Evolutionary conservation across 1,140 invertebrate species (phyloP), one percentile per base, ranked within the genome.

Genomic region (Pantala flavescens): DNA sequence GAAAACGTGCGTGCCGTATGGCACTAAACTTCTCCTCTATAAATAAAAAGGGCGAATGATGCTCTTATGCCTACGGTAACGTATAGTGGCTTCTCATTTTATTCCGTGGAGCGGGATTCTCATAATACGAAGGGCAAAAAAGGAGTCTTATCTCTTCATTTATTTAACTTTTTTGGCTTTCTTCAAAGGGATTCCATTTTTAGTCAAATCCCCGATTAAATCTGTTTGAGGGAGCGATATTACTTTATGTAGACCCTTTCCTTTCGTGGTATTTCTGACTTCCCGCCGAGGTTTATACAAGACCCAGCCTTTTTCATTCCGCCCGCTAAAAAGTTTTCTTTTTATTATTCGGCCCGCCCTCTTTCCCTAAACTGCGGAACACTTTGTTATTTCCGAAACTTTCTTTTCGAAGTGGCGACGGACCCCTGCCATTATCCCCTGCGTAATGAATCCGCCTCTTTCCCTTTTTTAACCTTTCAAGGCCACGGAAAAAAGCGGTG

Each of bases 21-120:
- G 49, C n/a, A 63, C 49, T 63, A 63, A 63, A 63, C 49, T 63
- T 63, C 49, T 63, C 49, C 16, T 63, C 49, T 63, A 63, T 63
- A 63, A 63, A 63, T 63, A 63, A 63, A 63, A 63, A 63, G 49
- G n/a, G 49, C 49, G 12, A 63, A 63, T 63, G 49, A 63, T 63
- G 49, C 49, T 63, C 49, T 21, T 16, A 21, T 19, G 49, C n/a
- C 28, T 63, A 16, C 16, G 49, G 49, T 63, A 63, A 63, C 49
- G 49, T 19, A 63, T 63, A 63, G 49, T 21, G 14, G 16, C 49
- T 16, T 63, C 49, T 16, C 12, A 21, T 63, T 63, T 21, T 63
- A 19, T 63, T 21, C 49, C 49, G 5, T 3, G 12, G n/a, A 19
- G 12, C 49, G 49, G n/a, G 49, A 63, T 21, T 63, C 49, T 21